A percentile compares a stretch with the other conserved stretches of the same genome.
Conservation (phyloP, 2,888 invertebrate genomes). For the Blastobasis lacticolella region DNA sequence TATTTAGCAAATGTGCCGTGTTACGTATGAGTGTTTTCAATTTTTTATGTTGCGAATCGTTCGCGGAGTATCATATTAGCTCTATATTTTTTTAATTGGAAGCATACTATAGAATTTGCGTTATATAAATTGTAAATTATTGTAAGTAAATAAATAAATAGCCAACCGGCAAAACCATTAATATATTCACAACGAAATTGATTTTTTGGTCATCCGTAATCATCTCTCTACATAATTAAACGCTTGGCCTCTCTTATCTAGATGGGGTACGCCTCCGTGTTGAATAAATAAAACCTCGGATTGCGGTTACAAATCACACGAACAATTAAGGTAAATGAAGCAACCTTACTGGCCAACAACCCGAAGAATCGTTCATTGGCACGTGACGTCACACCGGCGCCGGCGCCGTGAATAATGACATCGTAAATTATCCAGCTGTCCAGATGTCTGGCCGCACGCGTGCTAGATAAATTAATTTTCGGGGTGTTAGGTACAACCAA, state of each 20-base stretch:
- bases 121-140: too few species aligned
- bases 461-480: conserved; percentile 31
- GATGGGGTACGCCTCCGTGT: not conserved
- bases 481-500: conserved; percentile 2
- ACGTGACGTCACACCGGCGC: conserved; percentile 31
- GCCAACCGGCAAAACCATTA: not conserved
- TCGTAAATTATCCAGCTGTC: conserved; percentile 43
- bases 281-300: conserved; percentile 11
- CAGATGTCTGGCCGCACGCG: conserved; percentile 29
- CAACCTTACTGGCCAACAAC: conserved; percentile 25
- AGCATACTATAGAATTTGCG: too few species aligned
- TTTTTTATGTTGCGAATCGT: too few species aligned
- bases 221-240: too few species aligned
- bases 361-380: conserved; percentile 28
- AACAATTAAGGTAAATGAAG: conserved; percentile 36
- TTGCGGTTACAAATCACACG: conserved; percentile 29
- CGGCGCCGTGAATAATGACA: conserved; percentile 32
- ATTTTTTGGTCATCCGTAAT: not conserved
- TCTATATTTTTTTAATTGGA: too few species aligned
- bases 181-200: not conserved
- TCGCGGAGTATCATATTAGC: too few species aligned
- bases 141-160: too few species aligned
- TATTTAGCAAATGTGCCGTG: too few species aligned
- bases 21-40: too few species aligned
- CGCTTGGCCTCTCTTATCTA: not conserved